Percentiles rank a stretch among this genome's conserved stretches.
phyloP scores from a whole-genome alignment of 2,797 vertebrate species.

The Epinephelus coioides region DNA sequence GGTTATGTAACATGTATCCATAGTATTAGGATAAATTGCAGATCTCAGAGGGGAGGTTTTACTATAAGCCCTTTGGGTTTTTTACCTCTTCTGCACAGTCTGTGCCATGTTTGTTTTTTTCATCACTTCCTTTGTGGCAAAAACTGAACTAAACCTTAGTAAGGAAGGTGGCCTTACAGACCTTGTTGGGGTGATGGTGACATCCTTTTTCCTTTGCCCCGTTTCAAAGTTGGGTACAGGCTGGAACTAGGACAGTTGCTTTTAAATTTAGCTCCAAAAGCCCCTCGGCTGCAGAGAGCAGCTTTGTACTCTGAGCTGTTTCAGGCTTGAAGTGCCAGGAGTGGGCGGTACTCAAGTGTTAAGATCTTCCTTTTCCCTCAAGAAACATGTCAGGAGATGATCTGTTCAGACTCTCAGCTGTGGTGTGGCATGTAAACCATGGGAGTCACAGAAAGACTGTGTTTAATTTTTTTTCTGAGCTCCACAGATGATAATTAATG shows the following conservation, averaged over 20 bases:
- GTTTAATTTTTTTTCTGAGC: slow-evolving; percentile 3
- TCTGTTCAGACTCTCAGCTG: slow-evolving; percentile 46
- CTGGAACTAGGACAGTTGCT: slow-evolving; percentile 83
- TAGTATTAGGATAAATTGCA: too few species aligned
- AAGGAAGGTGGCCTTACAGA: background rate
- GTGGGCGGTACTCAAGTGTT: slow-evolving; percentile 54
- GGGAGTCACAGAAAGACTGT: slow-evolving; percentile 12
- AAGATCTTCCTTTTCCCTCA: slow-evolving; percentile 67
- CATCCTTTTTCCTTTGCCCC: slow-evolving; percentile 70
- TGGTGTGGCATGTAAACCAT: slow-evolving; percentile 21
- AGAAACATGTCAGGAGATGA: slow-evolving; percentile 59
- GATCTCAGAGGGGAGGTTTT: too few species aligned
- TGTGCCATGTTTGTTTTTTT: too few species aligned
- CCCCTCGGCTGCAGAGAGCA: slow-evolving; percentile 79
- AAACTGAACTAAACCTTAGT: background rate
- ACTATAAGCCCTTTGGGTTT: too few species aligned
- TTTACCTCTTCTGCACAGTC: too few species aligned
- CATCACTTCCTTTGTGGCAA: too few species aligned
- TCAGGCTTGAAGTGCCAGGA: slow-evolving; percentile 64
- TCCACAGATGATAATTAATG: slow-evolving; percentile 4
- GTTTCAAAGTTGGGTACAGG: slow-evolving; percentile 74
- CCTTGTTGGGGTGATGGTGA: slow-evolving; percentile 37
- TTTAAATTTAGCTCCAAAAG: slow-evolving; percentile 87
- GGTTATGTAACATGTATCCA: too few species aligned
- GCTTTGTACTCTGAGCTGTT: slow-evolving; percentile 81